phyloP scores from a whole-genome alignment of 2,888 invertebrate species.

The Tuberolachnus salignus region DNA sequence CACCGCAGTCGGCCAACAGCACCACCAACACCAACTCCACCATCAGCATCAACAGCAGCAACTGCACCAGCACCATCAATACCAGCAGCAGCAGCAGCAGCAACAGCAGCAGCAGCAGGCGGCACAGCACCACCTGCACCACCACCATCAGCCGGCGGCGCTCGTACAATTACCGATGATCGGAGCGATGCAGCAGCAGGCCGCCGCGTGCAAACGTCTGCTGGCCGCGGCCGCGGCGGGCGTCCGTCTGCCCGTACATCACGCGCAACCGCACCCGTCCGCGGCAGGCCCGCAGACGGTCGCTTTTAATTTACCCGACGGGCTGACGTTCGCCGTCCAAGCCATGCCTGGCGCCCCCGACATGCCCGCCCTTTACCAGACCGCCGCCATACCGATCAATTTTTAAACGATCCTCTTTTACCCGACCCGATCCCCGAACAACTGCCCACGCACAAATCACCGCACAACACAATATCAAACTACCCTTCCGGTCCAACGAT shows the following conservation, averaged over 20 bases:
- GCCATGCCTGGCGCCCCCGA: conserved; percentile 32
- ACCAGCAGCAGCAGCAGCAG: conserved; percentile 44
- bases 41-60: conserved; percentile 64
- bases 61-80: conserved; percentile 61
- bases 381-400: conserved; percentile 33
- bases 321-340: conserved; percentile 44
- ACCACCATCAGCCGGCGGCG: conserved; percentile 26
- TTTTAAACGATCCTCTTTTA: not conserved
- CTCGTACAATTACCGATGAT: conserved; percentile 57
- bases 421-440: no score
- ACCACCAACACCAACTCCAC: conserved; percentile 60
- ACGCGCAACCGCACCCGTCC: conserved; percentile 21
- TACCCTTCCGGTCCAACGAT: no score
- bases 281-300: conserved; percentile 24
- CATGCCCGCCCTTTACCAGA: conserved; percentile 35
- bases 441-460: no score
- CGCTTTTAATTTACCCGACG: conserved; percentile 44
- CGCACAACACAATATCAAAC: no score
- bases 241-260: conserved; percentile 61
- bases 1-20: conserved; percentile 45
- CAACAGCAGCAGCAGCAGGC: conserved; percentile 49
- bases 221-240: conserved; percentile 57
- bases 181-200: conserved; percentile 57
- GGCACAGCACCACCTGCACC: conserved; percentile 34
- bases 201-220: conserved; percentile 58